Conservation (phyloP, 2,113 vertebrate genomes). For the Machaerirhynchus nigripectus region DNA sequence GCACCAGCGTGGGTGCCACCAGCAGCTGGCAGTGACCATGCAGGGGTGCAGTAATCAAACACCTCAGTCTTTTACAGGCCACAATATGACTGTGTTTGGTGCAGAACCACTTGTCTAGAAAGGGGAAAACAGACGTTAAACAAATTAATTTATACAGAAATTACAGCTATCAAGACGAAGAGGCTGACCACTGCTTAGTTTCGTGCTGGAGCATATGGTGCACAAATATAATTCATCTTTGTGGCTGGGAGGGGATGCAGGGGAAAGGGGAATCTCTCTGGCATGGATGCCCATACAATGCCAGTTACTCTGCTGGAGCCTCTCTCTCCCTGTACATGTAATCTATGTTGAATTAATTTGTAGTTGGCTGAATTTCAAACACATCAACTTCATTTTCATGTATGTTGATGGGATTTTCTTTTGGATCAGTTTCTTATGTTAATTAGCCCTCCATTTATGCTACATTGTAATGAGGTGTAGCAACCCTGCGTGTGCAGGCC, state of each 20-base stretch:
- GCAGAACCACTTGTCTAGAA: neutral
- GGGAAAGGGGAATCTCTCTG: neutral
- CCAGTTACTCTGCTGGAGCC: slow-evolving; percentile 49
- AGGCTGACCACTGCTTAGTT: neutral
- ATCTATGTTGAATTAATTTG: slow-evolving; percentile 63
- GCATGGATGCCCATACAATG: neutral
- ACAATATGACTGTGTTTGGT: neutral
- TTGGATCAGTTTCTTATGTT: slow-evolving; percentile 38
- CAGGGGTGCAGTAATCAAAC: neutral
- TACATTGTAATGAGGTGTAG: slow-evolving; percentile 33
- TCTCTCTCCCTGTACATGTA: slow-evolving; percentile 6
- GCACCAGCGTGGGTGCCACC: neutral
- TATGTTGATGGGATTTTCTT: slow-evolving; percentile 54
- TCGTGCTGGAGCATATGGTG: neutral
- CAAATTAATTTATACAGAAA: neutral
- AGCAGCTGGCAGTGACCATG: neutral
- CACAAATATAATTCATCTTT: neutral
- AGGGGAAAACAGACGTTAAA: neutral
- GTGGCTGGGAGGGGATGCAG: neutral
- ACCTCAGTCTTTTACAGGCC: neutral
- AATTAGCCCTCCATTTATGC: slow-evolving; percentile 52
- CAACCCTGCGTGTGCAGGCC: neutral
- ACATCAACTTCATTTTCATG: slow-evolving; percentile 36
- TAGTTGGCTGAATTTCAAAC: slow-evolving; percentile 58
- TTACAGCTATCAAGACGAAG: neutral